Conservation (phyloP, 2,888 invertebrate species). For the Zootermopsis nevadensis region DNA sequence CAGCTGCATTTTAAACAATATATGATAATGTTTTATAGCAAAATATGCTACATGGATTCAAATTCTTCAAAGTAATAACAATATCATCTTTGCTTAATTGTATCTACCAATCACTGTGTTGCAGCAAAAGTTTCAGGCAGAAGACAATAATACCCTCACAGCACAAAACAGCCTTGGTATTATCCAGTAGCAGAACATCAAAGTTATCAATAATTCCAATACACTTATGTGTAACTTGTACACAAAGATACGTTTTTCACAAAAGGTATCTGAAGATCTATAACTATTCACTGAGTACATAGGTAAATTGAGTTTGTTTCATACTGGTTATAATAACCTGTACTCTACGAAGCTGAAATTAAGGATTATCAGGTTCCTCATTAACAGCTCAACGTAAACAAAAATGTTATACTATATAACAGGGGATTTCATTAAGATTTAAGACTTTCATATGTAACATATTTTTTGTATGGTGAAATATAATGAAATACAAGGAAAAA, state of each 20-base stretch:
- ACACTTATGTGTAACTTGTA: too few relatives aligned
- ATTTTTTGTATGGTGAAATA: too few relatives aligned
- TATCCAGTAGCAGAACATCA: background rate
- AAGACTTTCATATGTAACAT: too few relatives aligned
- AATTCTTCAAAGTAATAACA: slow-evolving; percentile 33
- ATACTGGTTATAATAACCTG: too few relatives aligned
- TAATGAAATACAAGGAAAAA: too few relatives aligned
- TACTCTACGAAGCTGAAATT: too few relatives aligned
- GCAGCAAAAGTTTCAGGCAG: background rate
- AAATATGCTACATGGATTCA: background rate
- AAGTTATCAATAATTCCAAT: too few relatives aligned
- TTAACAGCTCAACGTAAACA: too few relatives aligned
- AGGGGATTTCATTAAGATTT: too few relatives aligned
- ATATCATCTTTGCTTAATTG: slow-evolving; percentile 20
- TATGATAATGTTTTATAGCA: background rate
- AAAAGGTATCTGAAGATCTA: background rate
- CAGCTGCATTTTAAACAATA: background rate
- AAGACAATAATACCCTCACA: background rate
- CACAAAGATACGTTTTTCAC: background rate
- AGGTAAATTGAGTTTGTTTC: too few relatives aligned
- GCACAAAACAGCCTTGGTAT: background rate
- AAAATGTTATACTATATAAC: too few relatives aligned
- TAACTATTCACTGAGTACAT: background rate
- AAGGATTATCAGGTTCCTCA: too few relatives aligned
- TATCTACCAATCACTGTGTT: slow-evolving; percentile 1